Evolutionary conservation across 2,797 vertebrate species (phyloP), one percentile per base, ranked within the genome.

Genomic region (Microcaecilia unicolor): DNA sequence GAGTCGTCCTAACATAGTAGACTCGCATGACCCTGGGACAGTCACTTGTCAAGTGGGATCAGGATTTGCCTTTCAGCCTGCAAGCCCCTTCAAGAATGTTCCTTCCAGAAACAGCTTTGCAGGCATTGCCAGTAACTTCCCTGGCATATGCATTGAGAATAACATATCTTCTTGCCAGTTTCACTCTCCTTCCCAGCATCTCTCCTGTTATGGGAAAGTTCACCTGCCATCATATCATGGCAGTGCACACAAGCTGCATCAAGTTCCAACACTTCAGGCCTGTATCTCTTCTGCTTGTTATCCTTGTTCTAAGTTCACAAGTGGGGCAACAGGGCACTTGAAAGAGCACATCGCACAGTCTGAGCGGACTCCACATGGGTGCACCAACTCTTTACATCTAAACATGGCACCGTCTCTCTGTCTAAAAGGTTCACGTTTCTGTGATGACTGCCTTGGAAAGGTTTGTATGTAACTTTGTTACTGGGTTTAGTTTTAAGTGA

Each of bases 351-450:
- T 72, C 13, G 42, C 79, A 23, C 75, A 63, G 58, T 45, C 79
- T 52, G 82, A 85, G 50, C 58, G 71, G 24, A 43, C 86, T 1
- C 60, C 90, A 52, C 91, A 74, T 52, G 68, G 87, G 76, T 91
- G 82, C 78, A 81, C 91, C 83, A 86, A 86, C 67, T 79, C 91
- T 69, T 74, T 91, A 75, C 91, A 91, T 80, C 80, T 90, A 48
- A 88, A 83, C 65, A 52, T 92, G 62, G 79, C 89, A 66, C 83
- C 78, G 72, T 78, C 87, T 0, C 73, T 89, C 63, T 93, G 81
- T 81, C 74, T 90, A 68, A 91, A 88, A 76, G 89, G 89, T 64
- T 84, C 81, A 34, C 91, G 89, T 80, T 90, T 85, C 86, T 94
- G 92, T 78, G 83, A 70, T 77, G 85, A 88, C 58, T 94, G 89